Base-by-base conservation (phyloP, 2,113 vertebrate species). In the Muscicapa adusta region DNA sequence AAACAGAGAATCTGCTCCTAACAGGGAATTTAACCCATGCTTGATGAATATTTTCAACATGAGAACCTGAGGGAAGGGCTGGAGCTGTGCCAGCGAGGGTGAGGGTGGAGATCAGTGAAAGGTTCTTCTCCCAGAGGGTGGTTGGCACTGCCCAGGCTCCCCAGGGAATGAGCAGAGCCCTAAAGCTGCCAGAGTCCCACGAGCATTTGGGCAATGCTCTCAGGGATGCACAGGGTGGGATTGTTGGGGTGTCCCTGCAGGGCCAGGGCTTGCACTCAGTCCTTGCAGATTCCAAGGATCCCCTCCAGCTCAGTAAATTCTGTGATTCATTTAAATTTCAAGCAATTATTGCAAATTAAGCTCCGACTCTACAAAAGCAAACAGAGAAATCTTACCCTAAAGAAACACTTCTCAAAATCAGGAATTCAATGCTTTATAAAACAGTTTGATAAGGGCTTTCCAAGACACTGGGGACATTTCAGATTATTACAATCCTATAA, bases 141-240 rank as follows among this genome's bases (percentile, higher is more conserved):
- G 1, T 68, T 53, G 57, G 72, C 72, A 76, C 45, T 76, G 62
- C 2, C 10, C 82, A 74, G 42, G 29, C 42, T 50, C 36, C 10
- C 53, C 53, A 51, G 26, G 62, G 22, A 67, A 85, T 23, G 45
- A 33, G 31, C 36, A 50, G 14, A 0, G 53, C 72, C 33, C 53
- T 6, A 1, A 33, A 45, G 36, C 45, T 76, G 62, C 83, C 62
- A 76, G 45, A 86, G 33, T 36, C 38, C 33, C 53, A 28, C 45
- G 6, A 33, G 14, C 0, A 0, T 43, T 76, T 76, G 53, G 53
- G 10, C 33, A 67, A 0, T 0, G 1, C 17, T 22, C 1, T 1
- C 22, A 60, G 45, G 36, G 17, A 67, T 57, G 51, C 19, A 29
- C 0, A 28, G 33, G 31, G 0, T 58, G 18, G 33, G 22, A 15